phyloP scores from a whole-genome alignment of 2,113 vertebrate species.

The Crotalus horridus region DNA sequence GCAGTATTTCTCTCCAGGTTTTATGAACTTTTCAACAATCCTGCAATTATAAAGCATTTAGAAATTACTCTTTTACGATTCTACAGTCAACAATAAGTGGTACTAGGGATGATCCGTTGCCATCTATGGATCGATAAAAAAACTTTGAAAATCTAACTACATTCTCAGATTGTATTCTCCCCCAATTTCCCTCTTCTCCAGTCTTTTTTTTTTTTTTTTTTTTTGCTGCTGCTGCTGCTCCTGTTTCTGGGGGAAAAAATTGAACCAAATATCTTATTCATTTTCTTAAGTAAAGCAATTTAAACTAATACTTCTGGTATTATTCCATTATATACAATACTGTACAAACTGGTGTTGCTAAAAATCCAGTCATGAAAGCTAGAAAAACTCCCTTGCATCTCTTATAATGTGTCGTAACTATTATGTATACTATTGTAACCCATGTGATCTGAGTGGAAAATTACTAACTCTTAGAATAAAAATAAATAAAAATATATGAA shows the following conservation, averaged over 20 bases:
- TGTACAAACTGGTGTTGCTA: background rate
- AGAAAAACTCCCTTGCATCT: background rate
- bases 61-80: background rate
- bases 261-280: background rate
- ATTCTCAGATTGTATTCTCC: background rate
- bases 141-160: background rate
- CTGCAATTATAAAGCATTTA: background rate
- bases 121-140: background rate
- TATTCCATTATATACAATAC: background rate
- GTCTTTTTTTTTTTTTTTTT: background rate
- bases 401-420: background rate
- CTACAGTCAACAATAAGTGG: background rate
- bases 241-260: background rate
- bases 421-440: background rate
- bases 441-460: background rate
- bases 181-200: background rate
- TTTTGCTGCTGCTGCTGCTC: background rate
- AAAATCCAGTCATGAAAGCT: background rate
- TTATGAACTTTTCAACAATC: background rate
- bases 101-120: background rate
- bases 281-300: background rate
- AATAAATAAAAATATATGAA: background rate
- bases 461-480: background rate
- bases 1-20: background rate
- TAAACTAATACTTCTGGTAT: background rate